phyloP scores from a whole-genome alignment of 2,888 invertebrate genomes.

The Dolichopus griseipennis region DNA sequence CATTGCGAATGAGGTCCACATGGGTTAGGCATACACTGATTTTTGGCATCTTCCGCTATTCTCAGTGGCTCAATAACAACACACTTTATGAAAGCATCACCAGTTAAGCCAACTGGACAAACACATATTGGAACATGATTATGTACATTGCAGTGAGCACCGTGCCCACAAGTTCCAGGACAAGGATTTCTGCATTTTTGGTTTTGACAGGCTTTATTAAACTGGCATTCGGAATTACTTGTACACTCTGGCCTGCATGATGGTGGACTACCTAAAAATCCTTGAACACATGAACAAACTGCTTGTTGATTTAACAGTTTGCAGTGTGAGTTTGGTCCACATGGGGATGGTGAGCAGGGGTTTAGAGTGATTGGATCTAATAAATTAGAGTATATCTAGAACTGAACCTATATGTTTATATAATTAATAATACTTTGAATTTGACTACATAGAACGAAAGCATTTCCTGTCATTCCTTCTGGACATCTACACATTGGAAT shows the following conservation, averaged over 20 bases:
- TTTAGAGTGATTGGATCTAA: slow-evolving; percentile 44
- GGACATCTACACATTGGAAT: slow-evolving; percentile 69
- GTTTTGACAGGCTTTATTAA: slow-evolving; percentile 66
- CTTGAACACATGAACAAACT: slow-evolving; percentile 61
- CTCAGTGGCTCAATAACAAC: slow-evolving; percentile 45
- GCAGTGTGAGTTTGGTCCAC: slow-evolving; percentile 72
- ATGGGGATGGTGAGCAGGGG: slow-evolving; percentile 63
- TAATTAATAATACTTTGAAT: slow-evolving; percentile 28
- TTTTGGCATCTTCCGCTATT: slow-evolving; percentile 41
- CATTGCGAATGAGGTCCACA: slow-evolving; percentile 72
- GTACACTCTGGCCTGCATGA: slow-evolving; percentile 70
- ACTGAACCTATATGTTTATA: background rate
- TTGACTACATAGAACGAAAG: slow-evolving; percentile 50
- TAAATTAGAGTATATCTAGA: slow-evolving; percentile 29
- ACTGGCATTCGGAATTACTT: slow-evolving; percentile 64
- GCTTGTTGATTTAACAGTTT: slow-evolving; percentile 63
- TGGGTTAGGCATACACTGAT: slow-evolving; percentile 70
- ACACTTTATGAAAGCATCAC: slow-evolving; percentile 70
- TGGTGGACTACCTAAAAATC: slow-evolving; percentile 66
- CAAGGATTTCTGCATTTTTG: slow-evolving; percentile 77
- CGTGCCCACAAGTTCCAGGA: slow-evolving; percentile 66
- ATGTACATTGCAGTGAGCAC: slow-evolving; percentile 65
- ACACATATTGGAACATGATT: slow-evolving; percentile 75
- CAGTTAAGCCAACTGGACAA: slow-evolving; percentile 57
- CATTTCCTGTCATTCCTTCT: slow-evolving; percentile 63